Conservation (phyloP, 2,797 vertebrate genomes). For the Neopelma chrysocephalum region DNA sequence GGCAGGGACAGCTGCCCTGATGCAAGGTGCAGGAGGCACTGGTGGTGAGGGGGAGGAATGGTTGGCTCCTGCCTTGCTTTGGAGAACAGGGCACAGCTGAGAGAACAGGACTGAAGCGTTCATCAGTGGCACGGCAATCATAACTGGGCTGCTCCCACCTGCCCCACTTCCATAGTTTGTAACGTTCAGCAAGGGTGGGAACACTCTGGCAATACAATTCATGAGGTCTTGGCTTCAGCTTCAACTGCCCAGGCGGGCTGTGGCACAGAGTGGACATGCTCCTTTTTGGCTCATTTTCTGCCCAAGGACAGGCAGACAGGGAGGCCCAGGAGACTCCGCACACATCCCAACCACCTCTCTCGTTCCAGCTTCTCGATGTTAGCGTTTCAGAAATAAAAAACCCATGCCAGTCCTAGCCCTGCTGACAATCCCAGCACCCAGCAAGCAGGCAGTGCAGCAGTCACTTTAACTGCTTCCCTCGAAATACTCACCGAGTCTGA, state of each 20-base stretch:
- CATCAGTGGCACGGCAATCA: accelerated
- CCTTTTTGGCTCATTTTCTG: neutral
- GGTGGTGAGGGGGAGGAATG: neutral
- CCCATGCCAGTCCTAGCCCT: neutral
- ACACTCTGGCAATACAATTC: accelerated
- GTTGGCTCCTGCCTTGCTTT: neutral
- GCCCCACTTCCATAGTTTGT: accelerated
- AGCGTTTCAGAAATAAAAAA: neutral
- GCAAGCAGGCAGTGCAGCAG: neutral
- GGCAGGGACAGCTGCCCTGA: neutral
- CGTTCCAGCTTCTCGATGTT: neutral
- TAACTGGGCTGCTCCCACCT: neutral
- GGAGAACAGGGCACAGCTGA: accelerated
- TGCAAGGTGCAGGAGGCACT: neutral
- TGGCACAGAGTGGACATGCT: accelerated
- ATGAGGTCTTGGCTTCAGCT: neutral
- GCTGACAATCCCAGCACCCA: neutral
- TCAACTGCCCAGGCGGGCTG: neutral
- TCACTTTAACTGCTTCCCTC: neutral
- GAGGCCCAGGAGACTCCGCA: accelerated
- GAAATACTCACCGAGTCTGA: neutral
- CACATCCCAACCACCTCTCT: neutral
- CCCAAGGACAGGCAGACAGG: neutral
- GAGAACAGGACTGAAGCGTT: neutral
- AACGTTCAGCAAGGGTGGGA: accelerated